These are phyloP conservation scores for Eufriesea mexicana DNA, from an alignment of 1,140 invertebrate genomes.

Conservation along the genomic window DNA sequence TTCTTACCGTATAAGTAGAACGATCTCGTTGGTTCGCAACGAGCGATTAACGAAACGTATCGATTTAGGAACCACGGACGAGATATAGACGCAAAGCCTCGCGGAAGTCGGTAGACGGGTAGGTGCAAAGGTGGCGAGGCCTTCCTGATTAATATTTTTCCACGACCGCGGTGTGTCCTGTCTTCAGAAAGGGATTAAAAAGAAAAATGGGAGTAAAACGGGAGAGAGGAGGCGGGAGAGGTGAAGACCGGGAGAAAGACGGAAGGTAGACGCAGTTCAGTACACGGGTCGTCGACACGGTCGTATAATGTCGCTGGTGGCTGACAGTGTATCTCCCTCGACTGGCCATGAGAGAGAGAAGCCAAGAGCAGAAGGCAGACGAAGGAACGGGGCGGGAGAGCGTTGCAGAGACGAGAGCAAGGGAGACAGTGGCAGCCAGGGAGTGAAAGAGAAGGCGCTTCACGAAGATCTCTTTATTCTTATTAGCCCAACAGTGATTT, in stretches of 20 bases:
- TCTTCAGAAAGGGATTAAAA: slow-evolving; percentile 66
- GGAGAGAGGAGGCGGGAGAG: background rate
- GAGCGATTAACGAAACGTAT: background rate
- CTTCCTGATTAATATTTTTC: slow-evolving; percentile 70
- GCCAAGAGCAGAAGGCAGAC: slow-evolving; percentile 15
- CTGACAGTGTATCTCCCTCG: slow-evolving; percentile 65
- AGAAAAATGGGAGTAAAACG: slow-evolving; percentile 29
- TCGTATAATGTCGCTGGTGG: slow-evolving; percentile 70
- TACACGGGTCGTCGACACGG: slow-evolving; percentile 68
- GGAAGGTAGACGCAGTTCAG: slow-evolving; percentile 60
- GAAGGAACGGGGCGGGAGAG: slow-evolving; percentile 12
- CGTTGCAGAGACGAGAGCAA: slow-evolving; percentile 4
- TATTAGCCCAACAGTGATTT: slow-evolving; percentile 82
- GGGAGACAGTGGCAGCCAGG: background rate
- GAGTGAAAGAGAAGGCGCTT: slow-evolving; percentile 34
- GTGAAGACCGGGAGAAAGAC: slow-evolving; percentile 43
- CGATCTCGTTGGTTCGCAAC: too few species aligned
- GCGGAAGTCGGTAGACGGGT: background rate
- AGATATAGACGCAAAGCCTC: slow-evolving; percentile 10
- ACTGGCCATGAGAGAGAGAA: slow-evolving; percentile 51
- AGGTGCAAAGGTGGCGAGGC: background rate
- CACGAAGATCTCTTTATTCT: slow-evolving; percentile 79
- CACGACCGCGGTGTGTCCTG: slow-evolving; percentile 43
- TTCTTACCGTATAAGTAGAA: too few species aligned
- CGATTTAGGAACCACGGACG: background rate